Evolutionary conservation across 2,888 invertebrate genomes (phyloP).

Genomic region (Melieria omissa): DNA sequence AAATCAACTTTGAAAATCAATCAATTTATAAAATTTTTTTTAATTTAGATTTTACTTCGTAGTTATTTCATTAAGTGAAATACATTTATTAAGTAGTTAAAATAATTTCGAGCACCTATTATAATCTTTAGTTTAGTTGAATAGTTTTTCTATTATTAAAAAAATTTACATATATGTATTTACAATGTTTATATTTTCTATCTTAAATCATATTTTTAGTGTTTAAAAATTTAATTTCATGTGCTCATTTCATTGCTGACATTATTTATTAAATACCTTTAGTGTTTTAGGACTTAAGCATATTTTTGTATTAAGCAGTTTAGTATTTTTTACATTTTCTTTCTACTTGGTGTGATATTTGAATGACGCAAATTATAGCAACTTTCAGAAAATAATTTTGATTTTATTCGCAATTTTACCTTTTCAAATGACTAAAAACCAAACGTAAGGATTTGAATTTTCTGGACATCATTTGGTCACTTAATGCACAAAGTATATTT

Average conservation of each 20-base stretch:
- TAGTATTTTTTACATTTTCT: background rate
- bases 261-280: too few species aligned
- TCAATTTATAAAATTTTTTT: too few species aligned
- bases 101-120: background rate
- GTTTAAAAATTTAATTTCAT: too few species aligned
- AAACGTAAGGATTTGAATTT: too few species aligned
- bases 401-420: background rate
- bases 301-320: too few species aligned
- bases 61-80: too few species aligned
- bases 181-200: background rate
- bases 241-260: too few species aligned
- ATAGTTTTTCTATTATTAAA: background rate
- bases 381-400: background rate
- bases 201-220: too few species aligned
- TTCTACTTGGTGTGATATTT: background rate
- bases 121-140: background rate
- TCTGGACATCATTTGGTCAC: background rate
- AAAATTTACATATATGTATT: background rate
- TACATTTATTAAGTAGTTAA: background rate
- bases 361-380: background rate
- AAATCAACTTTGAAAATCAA: too few species aligned
- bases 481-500: conserved; percentile 11
- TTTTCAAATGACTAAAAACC: background rate
- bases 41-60: too few species aligned
- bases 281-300: too few species aligned